Evolutionary conservation across 2,113 vertebrate species (phyloP).

Genomic region (Centrocercus urophasianus): DNA sequence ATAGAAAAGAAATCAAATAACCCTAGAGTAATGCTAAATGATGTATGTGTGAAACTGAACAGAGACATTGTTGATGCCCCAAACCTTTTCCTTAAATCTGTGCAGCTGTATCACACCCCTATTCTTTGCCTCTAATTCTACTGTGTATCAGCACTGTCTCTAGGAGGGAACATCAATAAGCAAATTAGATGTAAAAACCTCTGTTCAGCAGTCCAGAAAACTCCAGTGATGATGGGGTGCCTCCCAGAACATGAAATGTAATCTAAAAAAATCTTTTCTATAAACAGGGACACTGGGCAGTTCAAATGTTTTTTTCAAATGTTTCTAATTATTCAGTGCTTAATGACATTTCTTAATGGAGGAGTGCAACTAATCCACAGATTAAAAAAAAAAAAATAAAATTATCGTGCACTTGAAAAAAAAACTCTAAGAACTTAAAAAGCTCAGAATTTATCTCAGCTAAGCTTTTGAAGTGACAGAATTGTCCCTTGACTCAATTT

Average conservation of each 20-base stretch:
- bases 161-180: neutral
- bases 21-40: neutral
- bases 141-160: fast-evolving
- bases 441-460: neutral
- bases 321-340: no score
- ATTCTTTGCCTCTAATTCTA: neutral
- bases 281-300: neutral
- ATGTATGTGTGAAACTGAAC: neutral
- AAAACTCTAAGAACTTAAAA: neutral
- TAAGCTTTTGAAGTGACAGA: neutral
- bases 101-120: neutral
- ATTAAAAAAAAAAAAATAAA: neutral
- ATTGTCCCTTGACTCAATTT: neutral
- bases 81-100: neutral
- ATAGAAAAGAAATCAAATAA: neutral
- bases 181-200: neutral
- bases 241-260: neutral
- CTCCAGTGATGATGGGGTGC: neutral
- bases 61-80: neutral
- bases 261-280: neutral
- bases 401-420: neutral
- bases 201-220: neutral
- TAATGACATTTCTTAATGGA: neutral
- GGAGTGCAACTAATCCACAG: neutral
- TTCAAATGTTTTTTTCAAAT: neutral